phyloP scores from a whole-genome alignment of 2,797 vertebrate genomes.

The Arnoldichthys spilopterus region DNA sequence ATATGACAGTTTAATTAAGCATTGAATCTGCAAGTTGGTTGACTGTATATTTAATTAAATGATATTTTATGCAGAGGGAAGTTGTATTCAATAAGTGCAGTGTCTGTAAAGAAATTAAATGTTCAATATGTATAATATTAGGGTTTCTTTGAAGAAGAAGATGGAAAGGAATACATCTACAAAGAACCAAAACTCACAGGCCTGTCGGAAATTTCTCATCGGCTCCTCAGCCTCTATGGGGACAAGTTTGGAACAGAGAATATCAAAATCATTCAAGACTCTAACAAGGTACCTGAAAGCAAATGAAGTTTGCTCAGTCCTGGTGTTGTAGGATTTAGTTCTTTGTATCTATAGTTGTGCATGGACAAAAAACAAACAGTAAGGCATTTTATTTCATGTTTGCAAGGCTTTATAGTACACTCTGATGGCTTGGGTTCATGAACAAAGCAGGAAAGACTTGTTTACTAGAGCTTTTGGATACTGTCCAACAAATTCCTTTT shows the following conservation, averaged over 20 bases:
- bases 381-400: constrained; percentile 7
- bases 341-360: not conserved
- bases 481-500: not conserved
- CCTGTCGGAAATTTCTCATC: constrained; percentile 94
- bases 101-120: not conserved
- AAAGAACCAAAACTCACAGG: constrained; percentile 97
- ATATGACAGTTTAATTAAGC: not conserved
- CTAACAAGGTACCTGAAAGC: constrained; percentile 86
- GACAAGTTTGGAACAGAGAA: constrained; percentile 95
- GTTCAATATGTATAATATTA: constrained; percentile 57
- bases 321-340: not conserved
- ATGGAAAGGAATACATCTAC: constrained; percentile 97
- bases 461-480: not conserved
- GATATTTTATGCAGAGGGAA: too few relatives aligned
- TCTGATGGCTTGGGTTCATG: not conserved
- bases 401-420: not conserved
- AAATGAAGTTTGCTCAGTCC: not conserved
- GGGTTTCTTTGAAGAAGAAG: constrained; percentile 97
- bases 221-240: constrained; percentile 90
- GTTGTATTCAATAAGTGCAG: not conserved
- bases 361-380: not conserved
- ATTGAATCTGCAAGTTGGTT: not conserved
- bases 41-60: not conserved
- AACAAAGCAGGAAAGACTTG: constrained; percentile 20
- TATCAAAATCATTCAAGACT: constrained; percentile 95